Conservation (phyloP, 37 sponge, comb jelly and placozoan species). For the Hexactinellida sp. region DNA sequence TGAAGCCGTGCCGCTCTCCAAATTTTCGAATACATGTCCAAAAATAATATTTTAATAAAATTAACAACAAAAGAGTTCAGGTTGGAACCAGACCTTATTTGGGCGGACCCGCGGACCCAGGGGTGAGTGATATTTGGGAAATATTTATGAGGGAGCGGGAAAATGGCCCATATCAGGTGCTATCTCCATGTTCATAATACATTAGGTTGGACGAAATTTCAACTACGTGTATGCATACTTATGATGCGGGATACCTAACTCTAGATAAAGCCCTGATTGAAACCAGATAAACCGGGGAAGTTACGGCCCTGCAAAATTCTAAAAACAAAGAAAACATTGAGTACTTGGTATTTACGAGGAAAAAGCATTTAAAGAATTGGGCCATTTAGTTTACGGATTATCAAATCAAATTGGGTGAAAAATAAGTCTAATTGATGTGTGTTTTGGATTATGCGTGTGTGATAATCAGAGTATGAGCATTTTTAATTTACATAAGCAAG, state of each 20-base stretch:
- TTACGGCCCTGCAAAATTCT: constrained; percentile 12
- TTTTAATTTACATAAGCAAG: constrained; percentile 9
- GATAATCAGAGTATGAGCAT: constrained; percentile 14
- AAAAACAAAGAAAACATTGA: constrained; percentile 14
- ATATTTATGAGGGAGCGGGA: constrained; percentile 18
- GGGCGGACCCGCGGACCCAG: constrained; percentile 16
- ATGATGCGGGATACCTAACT: constrained; percentile 3
- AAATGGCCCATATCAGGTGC: constrained; percentile 17
- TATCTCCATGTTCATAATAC: constrained; percentile 15
- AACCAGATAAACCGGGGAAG: constrained; percentile 9
- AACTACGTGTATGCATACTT: constrained; percentile 13
- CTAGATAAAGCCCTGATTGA: constrained; percentile 3
- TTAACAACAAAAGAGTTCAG: constrained; percentile 14
- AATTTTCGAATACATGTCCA: constrained; percentile 12
- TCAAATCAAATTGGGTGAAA: not conserved
- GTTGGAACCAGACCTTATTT: constrained; percentile 17
- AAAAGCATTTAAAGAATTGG: constrained; percentile 13
- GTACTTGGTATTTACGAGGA: constrained; percentile 15
- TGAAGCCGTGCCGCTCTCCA: constrained; percentile 7
- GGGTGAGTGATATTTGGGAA: constrained; percentile 18
- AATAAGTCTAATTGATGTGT: constrained; percentile 15
- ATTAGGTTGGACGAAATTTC: constrained; percentile 17
- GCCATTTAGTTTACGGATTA: constrained; percentile 15
- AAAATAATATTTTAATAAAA: not conserved
- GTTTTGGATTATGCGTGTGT: not conserved